Evolutionary conservation across 2,113 vertebrate species (phyloP).

Genomic region (Hypocryptadius cinnamomeus): DNA sequence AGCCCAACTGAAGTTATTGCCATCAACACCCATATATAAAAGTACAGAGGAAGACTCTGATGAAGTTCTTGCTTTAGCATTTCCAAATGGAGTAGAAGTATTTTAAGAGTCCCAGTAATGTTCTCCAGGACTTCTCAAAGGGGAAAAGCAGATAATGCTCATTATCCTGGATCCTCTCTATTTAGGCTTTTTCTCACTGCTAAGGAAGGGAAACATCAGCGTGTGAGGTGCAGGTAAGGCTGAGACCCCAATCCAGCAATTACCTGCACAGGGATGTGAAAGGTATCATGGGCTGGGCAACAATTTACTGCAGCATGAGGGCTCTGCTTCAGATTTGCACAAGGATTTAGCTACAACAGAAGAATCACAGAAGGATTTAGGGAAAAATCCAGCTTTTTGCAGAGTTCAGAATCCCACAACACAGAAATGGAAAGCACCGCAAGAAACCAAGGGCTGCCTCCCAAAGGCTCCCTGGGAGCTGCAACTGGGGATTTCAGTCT

Average conservation of each 20-base stretch:
- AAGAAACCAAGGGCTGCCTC: neutral
- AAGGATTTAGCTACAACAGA: neutral
- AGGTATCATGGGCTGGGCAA: neutral
- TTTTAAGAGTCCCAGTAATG: neutral
- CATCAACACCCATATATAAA: neutral
- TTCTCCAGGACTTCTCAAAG: neutral
- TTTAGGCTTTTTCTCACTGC: neutral
- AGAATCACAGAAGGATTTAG: neutral
- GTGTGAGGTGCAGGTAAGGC: neutral
- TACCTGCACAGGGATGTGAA: neutral
- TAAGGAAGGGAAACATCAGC: neutral
- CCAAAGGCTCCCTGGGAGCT: neutral
- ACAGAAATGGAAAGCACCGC: rapidly evolving
- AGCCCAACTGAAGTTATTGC: neutral
- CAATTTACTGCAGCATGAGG: neutral
- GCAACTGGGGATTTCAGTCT: neutral
- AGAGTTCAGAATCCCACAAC: neutral
- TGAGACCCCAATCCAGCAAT: neutral
- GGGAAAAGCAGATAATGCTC: neutral
- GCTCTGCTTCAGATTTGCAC: neutral
- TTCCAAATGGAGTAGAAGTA: neutral
- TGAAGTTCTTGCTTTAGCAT: neutral
- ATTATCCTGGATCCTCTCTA: neutral
- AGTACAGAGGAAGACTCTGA: neutral
- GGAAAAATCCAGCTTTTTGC: neutral